Percentiles rank a stretch among this genome's conserved stretches.
phyloP scores from a whole-genome alignment of 2,113 vertebrate species.

The Tiliqua scincoides region DNA sequence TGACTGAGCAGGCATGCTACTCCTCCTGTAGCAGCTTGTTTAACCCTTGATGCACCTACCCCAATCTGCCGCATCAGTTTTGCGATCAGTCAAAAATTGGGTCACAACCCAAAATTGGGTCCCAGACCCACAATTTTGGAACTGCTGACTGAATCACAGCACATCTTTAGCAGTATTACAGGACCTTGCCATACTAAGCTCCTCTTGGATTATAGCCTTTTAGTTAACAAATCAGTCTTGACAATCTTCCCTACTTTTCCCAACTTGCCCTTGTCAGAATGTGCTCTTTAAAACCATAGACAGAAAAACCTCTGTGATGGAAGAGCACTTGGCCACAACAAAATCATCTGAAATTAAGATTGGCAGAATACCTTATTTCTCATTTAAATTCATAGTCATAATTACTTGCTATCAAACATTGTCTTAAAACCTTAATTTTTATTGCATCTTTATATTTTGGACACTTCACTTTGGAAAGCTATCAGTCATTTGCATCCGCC shows the following conservation, averaged over 20 bases:
- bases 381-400: neutral
- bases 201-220: neutral
- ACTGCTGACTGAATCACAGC: neutral
- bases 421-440: neutral
- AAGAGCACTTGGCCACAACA: neutral
- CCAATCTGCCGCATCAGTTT: too few relatives aligned
- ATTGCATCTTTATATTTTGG: neutral
- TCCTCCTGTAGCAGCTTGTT: too few relatives aligned
- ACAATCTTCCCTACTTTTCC: neutral
- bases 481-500: conserved; percentile 25
- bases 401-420: conserved; percentile 12
- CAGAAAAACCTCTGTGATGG: neutral
- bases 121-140: too few relatives aligned
- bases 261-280: neutral
- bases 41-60: too few relatives aligned
- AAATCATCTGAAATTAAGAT: neutral
- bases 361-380: neutral
- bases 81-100: too few relatives aligned
- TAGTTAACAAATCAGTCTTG: neutral
- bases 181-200: neutral
- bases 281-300: neutral
- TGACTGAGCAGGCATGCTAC: too few relatives aligned
- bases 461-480: neutral
- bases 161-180: neutral
- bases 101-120: too few relatives aligned